Evolutionary conservation across 2,113 vertebrate species (phyloP).

Genomic region (Prolemur simus): DNA sequence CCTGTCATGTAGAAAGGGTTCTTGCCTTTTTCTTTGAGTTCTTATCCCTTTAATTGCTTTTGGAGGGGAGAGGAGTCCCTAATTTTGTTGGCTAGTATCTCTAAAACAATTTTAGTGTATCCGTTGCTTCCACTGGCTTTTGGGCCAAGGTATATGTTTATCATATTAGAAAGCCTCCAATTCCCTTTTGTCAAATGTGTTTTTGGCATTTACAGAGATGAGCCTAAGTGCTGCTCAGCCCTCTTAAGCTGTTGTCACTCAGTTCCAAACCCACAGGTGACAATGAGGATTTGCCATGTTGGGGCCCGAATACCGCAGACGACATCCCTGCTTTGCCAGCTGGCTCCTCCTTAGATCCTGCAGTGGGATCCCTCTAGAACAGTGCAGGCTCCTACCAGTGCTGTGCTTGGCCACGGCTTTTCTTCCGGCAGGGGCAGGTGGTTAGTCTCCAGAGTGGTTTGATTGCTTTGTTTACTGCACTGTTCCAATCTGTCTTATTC

Average conservation of each 20-base stretch:
- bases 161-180: too few species aligned
- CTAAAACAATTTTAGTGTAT: background rate
- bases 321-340: background rate
- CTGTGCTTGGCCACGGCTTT: background rate
- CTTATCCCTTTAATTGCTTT: background rate
- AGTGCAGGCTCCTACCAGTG: background rate
- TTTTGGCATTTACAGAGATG: background rate
- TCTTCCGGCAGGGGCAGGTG: background rate
- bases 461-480: background rate
- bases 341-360: background rate
- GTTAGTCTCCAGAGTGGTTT: background rate
- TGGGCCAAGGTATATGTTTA: too few species aligned
- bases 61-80: background rate
- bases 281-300: background rate
- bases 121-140: background rate
- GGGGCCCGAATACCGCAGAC: background rate
- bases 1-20: background rate
- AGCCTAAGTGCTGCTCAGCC: background rate
- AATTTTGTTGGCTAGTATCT: background rate
- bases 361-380: background rate
- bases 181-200: background rate
- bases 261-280: background rate
- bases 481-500: background rate
- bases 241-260: background rate
- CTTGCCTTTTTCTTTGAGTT: background rate